These are phyloP conservation scores for Rugalucina vietnamica DNA, from an alignment of 2,888 invertebrate species.

Conservation along the genomic window DNA sequence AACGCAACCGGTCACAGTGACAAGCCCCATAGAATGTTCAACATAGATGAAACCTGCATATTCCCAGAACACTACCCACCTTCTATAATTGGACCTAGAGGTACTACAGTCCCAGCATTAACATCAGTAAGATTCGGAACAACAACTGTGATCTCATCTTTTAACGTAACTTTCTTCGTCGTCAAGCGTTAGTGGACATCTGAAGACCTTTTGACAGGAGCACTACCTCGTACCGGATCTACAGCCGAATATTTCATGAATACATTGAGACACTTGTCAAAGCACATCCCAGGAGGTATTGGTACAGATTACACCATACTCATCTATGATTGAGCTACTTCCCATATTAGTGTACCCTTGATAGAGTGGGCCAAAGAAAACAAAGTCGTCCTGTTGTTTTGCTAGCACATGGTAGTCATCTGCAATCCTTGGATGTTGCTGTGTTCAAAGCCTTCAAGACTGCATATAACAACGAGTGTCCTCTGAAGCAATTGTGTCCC, in stretches of 20 bases:
- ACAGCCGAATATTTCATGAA: neutral
- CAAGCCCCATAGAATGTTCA: neutral
- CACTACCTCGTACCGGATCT: neutral
- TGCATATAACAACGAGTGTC: constrained; percentile 14
- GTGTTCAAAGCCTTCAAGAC: constrained; percentile 37
- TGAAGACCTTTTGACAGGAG: neutral
- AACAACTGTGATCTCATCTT: too few species aligned
- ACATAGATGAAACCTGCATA: neutral
- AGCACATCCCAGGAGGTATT: neutral
- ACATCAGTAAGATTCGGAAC: too few species aligned
- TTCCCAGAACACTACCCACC: neutral
- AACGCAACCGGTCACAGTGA: too few species aligned
- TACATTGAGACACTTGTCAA: neutral
- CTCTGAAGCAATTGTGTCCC: too few species aligned
- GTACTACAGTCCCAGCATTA: neutral
- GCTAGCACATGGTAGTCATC: constrained; percentile 18
- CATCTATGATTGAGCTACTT: constrained; percentile 26
- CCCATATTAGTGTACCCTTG: neutral
- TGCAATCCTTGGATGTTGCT: constrained; percentile 35
- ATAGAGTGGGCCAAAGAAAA: constrained; percentile 27
- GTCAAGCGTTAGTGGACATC: neutral
- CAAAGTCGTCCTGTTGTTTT: constrained; percentile 31
- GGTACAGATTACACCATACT: neutral
- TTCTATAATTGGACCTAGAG: neutral
- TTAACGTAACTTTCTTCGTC: neutral